Conservation (phyloP, 2,113 vertebrate species). For the Daphoenositta chrysoptera region DNA sequence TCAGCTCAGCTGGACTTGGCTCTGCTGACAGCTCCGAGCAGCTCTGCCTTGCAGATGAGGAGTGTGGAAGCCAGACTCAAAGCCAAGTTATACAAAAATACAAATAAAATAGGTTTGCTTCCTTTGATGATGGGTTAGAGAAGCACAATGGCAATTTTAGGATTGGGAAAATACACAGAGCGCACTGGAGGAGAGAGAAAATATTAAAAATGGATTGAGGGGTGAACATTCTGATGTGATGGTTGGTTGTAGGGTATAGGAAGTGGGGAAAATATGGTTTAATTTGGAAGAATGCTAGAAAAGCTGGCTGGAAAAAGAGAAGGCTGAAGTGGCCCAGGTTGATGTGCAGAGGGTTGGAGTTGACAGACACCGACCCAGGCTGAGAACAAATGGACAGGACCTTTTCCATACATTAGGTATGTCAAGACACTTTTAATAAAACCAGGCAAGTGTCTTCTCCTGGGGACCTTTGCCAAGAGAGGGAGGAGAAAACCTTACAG, state of each 20-base stretch:
- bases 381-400: background rate
- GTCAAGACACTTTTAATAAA: background rate
- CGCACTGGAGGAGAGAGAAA: accelerated
- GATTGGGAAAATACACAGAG: background rate
- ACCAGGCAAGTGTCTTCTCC: background rate
- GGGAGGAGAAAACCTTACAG: background rate
- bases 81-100: background rate
- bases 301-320: background rate
- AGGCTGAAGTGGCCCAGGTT: background rate
- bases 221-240: background rate
- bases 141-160: background rate
- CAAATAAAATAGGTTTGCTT: background rate
- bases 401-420: background rate
- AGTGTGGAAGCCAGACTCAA: background rate
- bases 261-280: background rate
- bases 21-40: slow-evolving; percentile 39
- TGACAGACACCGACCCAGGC: background rate
- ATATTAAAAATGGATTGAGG: background rate
- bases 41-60: background rate
- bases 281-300: background rate
- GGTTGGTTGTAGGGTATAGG: background rate
- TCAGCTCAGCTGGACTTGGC: slow-evolving; percentile 21
- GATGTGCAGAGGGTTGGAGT: background rate
- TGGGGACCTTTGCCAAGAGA: background rate
- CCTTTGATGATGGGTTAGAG: background rate